Evolutionary conservation across 2,888 invertebrate genomes (phyloP).

Genomic region (Cosmia pyralina): DNA sequence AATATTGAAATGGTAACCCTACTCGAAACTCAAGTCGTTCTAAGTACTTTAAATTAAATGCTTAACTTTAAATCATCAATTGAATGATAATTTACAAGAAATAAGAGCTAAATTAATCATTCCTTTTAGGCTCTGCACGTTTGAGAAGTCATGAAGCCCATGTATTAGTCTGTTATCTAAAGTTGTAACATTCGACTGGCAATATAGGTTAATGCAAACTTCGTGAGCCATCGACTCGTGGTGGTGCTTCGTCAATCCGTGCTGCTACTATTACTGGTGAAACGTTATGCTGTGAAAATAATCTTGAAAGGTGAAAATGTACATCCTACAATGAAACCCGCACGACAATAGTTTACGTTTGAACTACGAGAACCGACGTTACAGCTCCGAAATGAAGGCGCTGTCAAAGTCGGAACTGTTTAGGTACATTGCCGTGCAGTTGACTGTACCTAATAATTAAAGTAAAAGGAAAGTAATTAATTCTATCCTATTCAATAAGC

Average conservation of each 20-base stretch:
- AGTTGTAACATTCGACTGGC: slow-evolving; percentile 30
- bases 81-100: slow-evolving; percentile 14
- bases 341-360: not conserved
- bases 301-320: not conserved
- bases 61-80: slow-evolving; percentile 22
- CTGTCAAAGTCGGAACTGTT: not conserved
- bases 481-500: slow-evolving; percentile 3
- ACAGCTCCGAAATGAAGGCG: not conserved
- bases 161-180: slow-evolving; percentile 51
- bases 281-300: slow-evolving; percentile 12
- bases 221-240: slow-evolving; percentile 50
- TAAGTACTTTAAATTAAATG: slow-evolving; percentile 13
- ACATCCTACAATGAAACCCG: too few species aligned
- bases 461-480: not conserved
- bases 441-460: not conserved
- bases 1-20: too few species aligned
- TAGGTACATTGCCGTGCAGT: too few species aligned
- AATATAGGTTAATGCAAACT: slow-evolving; percentile 59
- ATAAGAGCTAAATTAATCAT: slow-evolving; percentile 32
- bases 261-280: slow-evolving; percentile 27
- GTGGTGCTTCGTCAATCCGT: slow-evolving; percentile 25
- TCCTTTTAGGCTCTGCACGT: slow-evolving; percentile 44
- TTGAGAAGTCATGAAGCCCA: slow-evolving; percentile 39
- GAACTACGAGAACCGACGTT: not conserved
- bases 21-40: slow-evolving; percentile 4